A percentile compares a stretch with the other conserved stretches of the same genome.
These are phyloP conservation scores for Drosophila lowei DNA, from an alignment of 1,140 invertebrate species.

Conservation along the genomic window DNA sequence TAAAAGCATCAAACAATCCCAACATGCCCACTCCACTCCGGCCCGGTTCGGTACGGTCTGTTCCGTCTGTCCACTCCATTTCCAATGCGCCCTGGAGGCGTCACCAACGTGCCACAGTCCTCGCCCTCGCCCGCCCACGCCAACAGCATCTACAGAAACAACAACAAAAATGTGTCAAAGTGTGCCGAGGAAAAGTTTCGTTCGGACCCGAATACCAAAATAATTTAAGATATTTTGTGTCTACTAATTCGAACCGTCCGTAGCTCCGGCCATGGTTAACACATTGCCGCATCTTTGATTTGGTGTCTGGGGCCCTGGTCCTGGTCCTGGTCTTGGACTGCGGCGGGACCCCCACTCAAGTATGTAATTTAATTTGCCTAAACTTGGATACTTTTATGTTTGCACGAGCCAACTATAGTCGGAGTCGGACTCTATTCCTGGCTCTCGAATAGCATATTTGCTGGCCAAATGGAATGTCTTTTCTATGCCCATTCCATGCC, in stretches of 20 bases:
- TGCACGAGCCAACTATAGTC: background rate
- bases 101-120: slow-evolving; percentile 43
- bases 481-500: slow-evolving; percentile 39
- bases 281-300: slow-evolving; percentile 76
- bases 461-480: slow-evolving; percentile 50
- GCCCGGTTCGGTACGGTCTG: background rate
- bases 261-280: slow-evolving; percentile 60
- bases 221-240: slow-evolving; percentile 82
- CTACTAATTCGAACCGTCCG: slow-evolving; percentile 74
- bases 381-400: slow-evolving; percentile 64
- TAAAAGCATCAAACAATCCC: slow-evolving; percentile 80
- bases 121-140: slow-evolving; percentile 3
- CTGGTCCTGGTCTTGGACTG: background rate
- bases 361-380: slow-evolving; percentile 81
- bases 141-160: slow-evolving; percentile 24
- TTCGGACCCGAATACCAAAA: slow-evolving; percentile 58
- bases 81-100: slow-evolving; percentile 67
- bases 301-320: slow-evolving; percentile 33
- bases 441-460: slow-evolving; percentile 26
- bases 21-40: slow-evolving; percentile 16
- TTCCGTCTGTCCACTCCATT: slow-evolving; percentile 50
- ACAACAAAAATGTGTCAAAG: slow-evolving; percentile 75
- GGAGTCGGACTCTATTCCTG: background rate
- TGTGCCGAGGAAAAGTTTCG: slow-evolving; percentile 67
- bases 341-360: slow-evolving; percentile 40